Evolutionary conservation across 1,140 invertebrate species (phyloP).

Genomic region (Drosophila kurseongensis): DNA sequence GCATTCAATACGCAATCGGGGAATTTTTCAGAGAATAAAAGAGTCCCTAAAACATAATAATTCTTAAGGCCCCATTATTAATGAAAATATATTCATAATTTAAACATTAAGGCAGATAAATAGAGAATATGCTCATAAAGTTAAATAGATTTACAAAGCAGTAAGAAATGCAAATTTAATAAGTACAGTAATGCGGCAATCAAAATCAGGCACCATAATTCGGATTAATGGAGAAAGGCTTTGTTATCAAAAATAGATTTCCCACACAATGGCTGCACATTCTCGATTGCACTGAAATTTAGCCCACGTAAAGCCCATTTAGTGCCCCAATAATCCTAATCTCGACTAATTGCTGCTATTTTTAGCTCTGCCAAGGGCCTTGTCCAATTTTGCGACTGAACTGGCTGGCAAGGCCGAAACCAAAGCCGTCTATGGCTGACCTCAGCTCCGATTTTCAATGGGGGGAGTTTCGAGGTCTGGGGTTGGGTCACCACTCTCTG

Average conservation of each 20-base stretch:
- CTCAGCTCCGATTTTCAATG: conserved; percentile 28
- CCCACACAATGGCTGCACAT: neutral
- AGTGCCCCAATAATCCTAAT: conserved; percentile 19
- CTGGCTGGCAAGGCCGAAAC: conserved; percentile 39
- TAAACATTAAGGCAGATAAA: too few species aligned
- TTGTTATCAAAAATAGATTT: neutral
- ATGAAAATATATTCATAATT: too few species aligned
- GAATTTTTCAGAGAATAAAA: too few species aligned
- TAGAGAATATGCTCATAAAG: too few species aligned
- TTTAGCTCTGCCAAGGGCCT: conserved; percentile 41
- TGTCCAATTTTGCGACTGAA: conserved; percentile 30
- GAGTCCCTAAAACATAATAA: too few species aligned
- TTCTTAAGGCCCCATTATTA: too few species aligned
- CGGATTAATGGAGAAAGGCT: too few species aligned
- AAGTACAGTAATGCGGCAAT: too few species aligned
- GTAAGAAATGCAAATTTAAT: too few species aligned
- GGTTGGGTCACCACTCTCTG: conserved; percentile 16
- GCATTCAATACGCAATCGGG: too few species aligned
- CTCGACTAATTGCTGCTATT: conserved; percentile 49
- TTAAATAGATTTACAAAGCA: too few species aligned
- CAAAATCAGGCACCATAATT: too few species aligned
- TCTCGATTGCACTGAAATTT: conserved; percentile 1
- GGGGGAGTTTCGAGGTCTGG: neutral
- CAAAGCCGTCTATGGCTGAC: conserved; percentile 30
- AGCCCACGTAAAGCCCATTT: conserved; percentile 19